A percentile compares a stretch with the other conserved stretches of the same genome.
Conservation (phyloP, 2,888 invertebrate species). For the Leptura quadrifasciata region DNA sequence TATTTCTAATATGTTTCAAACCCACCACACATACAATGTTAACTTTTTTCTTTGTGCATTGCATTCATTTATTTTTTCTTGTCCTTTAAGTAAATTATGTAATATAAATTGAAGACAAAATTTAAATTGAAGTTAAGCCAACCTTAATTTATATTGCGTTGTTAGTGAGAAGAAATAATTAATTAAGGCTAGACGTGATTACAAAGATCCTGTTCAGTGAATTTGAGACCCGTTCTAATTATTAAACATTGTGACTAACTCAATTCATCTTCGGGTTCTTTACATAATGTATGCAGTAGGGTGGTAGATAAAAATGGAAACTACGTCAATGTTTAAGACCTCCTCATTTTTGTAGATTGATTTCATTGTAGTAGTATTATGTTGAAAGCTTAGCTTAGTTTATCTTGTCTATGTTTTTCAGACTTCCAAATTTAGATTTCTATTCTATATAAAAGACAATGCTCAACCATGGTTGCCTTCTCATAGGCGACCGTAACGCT, state of each 20-base stretch:
- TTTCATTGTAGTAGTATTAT: too few relatives aligned
- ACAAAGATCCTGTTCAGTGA: neutral
- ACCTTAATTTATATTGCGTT: neutral
- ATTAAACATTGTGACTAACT: neutral
- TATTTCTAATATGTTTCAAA: neutral
- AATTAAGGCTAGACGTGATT: neutral
- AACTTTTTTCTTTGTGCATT: neutral
- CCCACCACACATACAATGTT: neutral
- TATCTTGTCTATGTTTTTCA: too few relatives aligned
- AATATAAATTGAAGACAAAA: neutral
- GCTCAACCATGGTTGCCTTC: too few relatives aligned
- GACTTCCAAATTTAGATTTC: too few relatives aligned
- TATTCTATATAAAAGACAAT: too few relatives aligned
- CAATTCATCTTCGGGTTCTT: too few relatives aligned
- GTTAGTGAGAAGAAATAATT: neutral
- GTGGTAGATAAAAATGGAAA: too few relatives aligned
- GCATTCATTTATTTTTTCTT: neutral
- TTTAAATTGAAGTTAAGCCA: neutral
- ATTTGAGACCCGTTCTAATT: neutral
- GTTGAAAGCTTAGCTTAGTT: too few relatives aligned
- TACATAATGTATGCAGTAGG: too few relatives aligned
- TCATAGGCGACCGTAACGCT: too few relatives aligned
- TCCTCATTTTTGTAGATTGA: too few relatives aligned
- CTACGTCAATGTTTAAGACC: too few relatives aligned
- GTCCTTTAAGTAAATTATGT: neutral